Base-by-base conservation (phyloP, 2,113 vertebrate species). In the Brachyhypopomus occidentalis region DNA sequence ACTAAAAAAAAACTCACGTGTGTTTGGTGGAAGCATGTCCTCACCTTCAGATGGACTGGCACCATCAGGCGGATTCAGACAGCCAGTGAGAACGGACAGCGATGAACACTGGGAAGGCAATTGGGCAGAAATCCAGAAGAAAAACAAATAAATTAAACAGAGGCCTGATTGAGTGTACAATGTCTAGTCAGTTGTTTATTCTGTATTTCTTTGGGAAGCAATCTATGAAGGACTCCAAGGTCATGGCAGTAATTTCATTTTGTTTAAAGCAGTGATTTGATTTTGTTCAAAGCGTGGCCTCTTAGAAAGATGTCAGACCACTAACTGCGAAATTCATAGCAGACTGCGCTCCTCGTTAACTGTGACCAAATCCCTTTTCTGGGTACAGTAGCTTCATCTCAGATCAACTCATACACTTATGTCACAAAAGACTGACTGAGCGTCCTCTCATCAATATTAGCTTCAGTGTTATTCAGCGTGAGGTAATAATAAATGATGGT, bases 211-310 rank as follows among this genome's bases (percentile, higher is more conserved):
- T 16, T 4, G 14, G 66, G 30, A 66, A 45, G 56, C 5, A 6
- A 66, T 27, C 55, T 36, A 82, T 77, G 59, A 77, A 71, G 71
- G 23, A 77, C 78, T 63, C 79, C 58, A 64, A 72, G 38, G 75
- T 22, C 14, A 71, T 77, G 76, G 73, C 79, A 19, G 77, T 80
- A 56, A 87, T 87, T 82, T 19, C 12, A 67, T 85, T 85, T 77
- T 58, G 72, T 78, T 80, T 69, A 56, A 78, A 84, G 41, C 66
- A 19, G 77, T 79, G 48, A 86, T 87, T 82, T 19, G 14, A 67
- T 85, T 86, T 78, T 58, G 72, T 78, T 80, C 72, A 56, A 78
- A 84, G 41, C 66, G 7, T 9, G 23, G 22, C 69, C 52, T n/a
- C 11, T 55, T 36, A 64, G 30, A 74, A n/a, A 78, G 41, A 70